Evolutionary conservation across 2,888 invertebrate species (phyloP).

Genomic region (Euplexia lucipara): DNA sequence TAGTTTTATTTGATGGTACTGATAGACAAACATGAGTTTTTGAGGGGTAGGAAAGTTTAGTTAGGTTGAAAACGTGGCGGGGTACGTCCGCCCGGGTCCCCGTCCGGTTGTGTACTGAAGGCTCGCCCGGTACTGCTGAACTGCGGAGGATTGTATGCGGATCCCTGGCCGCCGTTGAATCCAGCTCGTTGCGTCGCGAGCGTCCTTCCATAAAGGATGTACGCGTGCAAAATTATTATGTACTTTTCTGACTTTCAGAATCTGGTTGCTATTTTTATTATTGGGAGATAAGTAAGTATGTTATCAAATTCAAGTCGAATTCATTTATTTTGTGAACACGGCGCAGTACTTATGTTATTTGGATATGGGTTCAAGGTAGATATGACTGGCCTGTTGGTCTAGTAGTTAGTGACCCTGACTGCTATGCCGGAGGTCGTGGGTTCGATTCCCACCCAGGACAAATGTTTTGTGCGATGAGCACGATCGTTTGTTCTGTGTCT

Average conservation of each 20-base stretch:
- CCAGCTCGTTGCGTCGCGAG: conserved; percentile 26
- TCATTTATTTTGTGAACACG: no score
- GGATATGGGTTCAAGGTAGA: no score
- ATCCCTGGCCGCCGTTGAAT: conserved; percentile 26
- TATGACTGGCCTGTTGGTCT: no score
- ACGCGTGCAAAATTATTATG: conserved; percentile 13
- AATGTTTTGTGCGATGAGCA: no score
- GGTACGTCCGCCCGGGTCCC: conserved; percentile 59
- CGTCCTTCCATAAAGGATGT: conserved; percentile 33
- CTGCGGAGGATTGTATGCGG: conserved; percentile 58
- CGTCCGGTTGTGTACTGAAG: conserved; percentile 61
- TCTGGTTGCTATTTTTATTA: neutral
- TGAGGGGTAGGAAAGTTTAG: conserved; percentile 54
- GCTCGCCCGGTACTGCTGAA: conserved; percentile 47
- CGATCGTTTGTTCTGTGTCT: no score
- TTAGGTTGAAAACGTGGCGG: conserved; percentile 30
- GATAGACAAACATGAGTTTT: conserved; percentile 46
- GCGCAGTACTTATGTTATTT: no score
- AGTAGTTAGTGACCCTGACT: no score
- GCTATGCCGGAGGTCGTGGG: no score
- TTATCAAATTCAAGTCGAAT: neutral
- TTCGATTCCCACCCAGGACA: no score
- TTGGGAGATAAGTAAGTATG: neutral
- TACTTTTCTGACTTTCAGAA: neutral
- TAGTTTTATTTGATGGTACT: conserved; percentile 41